Conservation (phyloP, 2,113 vertebrate species). For the Pungitius pungitius region DNA sequence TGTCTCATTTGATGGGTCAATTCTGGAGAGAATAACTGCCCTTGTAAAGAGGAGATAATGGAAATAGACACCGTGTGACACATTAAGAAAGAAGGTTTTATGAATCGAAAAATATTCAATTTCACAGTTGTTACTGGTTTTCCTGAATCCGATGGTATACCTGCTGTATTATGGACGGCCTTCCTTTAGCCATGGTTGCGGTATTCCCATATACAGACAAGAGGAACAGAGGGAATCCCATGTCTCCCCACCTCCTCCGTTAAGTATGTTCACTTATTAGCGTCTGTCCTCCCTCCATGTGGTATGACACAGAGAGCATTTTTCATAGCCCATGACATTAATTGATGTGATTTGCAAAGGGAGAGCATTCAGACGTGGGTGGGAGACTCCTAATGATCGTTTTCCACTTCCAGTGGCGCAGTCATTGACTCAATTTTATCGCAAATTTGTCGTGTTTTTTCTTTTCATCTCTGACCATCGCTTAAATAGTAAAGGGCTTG, state of each 20-base stretch:
- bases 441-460: constrained; percentile 75
- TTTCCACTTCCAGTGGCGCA: constrained; percentile 82
- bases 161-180: constrained; percentile 53
- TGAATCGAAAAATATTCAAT: constrained; percentile 8
- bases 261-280: constrained; percentile 78
- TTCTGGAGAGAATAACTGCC: constrained; percentile 40
- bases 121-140: constrained; percentile 24
- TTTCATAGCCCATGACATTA: constrained; percentile 81
- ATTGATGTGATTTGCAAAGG: constrained; percentile 84
- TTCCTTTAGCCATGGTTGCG: constrained; percentile 31
- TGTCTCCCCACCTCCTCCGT: constrained; percentile 75
- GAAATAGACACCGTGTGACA: constrained; percentile 19
- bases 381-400: constrained; percentile 84
- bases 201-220: constrained; percentile 49
- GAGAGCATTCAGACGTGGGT: constrained; percentile 80
- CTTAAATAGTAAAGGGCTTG: constrained; percentile 56
- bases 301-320: constrained; percentile 78
- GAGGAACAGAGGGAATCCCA: constrained; percentile 67
- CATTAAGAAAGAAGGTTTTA: constrained; percentile 15
- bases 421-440: constrained; percentile 78
- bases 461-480: constrained; percentile 76
- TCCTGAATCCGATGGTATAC: constrained; percentile 33
- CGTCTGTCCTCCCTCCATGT: constrained; percentile 76
- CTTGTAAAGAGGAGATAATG: constrained; percentile 31
- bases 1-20: constrained; percentile 56